Evolutionary conservation across 2,797 vertebrate genomes (phyloP).

Genomic region (Periophthalmus magnuspinnatus): DNA sequence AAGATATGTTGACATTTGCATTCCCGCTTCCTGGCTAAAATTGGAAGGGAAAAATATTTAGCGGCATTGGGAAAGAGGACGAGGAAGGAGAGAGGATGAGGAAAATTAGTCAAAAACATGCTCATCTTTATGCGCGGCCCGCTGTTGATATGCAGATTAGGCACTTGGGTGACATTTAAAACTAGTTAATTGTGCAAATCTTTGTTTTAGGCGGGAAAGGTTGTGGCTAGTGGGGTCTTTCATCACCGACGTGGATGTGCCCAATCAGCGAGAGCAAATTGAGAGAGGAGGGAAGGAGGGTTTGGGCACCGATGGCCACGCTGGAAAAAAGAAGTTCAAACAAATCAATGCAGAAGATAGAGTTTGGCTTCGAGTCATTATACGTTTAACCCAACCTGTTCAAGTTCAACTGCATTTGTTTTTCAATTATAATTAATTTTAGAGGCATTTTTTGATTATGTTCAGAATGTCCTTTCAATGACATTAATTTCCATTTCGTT

Average conservation of each 20-base stretch:
- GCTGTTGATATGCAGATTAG: constrained; percentile 77
- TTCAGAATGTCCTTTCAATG: too few species aligned
- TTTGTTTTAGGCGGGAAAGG: constrained; percentile 84
- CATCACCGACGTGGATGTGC: constrained; percentile 58
- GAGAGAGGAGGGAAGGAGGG: constrained; percentile 35
- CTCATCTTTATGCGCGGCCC: constrained; percentile 75
- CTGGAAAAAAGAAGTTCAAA: neutral
- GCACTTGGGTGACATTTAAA: constrained; percentile 82
- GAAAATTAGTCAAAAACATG: constrained; percentile 33
- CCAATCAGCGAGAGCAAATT: constrained; percentile 24
- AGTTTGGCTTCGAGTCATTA: neutral
- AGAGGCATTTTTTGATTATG: too few species aligned
- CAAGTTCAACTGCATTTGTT: too few species aligned
- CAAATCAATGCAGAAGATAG: neutral
- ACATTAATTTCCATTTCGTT: too few species aligned
- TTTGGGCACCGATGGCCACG: constrained; percentile 44
- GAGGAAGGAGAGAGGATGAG: constrained; percentile 40
- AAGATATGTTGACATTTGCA: constrained; percentile 79
- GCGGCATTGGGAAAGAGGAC: constrained; percentile 45
- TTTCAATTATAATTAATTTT: too few species aligned
- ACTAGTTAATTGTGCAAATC: constrained; percentile 85
- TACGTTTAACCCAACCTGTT: neutral
- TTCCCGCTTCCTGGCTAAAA: constrained; percentile 64
- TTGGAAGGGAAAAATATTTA: constrained; percentile 52
- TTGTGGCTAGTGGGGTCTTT: constrained; percentile 74